Evolutionary conservation across 2,113 vertebrate species (phyloP), one percentile per base, ranked within the genome.

Genomic region (Chamaetylas fuelleborni): DNA sequence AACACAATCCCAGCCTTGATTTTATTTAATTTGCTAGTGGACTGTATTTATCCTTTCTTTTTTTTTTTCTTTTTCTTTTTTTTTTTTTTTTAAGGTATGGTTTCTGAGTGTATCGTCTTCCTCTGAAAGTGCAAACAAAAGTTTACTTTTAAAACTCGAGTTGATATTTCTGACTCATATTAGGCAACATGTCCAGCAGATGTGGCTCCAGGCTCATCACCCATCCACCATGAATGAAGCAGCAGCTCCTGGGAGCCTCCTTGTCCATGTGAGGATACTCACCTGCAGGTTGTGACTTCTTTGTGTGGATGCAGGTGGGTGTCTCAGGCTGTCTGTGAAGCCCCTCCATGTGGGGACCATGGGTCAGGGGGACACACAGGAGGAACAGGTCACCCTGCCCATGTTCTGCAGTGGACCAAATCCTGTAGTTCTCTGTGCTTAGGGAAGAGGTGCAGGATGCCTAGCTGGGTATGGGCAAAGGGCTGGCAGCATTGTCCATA

Each of bases 401-500:
- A 83, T 54, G n/a, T 89, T 26, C 38, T 64, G 20, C 11, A 25
- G 16, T 56, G 43, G 23, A 56, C 9, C 22, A 48, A 62, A 58
- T 12, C 40, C 53, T 1, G 2, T 29, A 31, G 29, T 12, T 62
- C 31, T 11, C 23, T 33, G 6, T 47, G 40, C 20, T 51, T 22
- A 28, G 33, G 58, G 38, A 74, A 22, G 60, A 80, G 76, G 22
- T 4, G 3, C 14, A 38, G 79, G 31, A 23, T 82, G 19, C 42
- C 0, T 0, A n/a, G 12, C 15, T 5, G 26, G 6, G 29, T 34
- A 33, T 0, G 4, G 40, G 24, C 2, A 8, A 25, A 45, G 58
- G 48, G 9, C 50, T 86, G n/a, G 34, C 66, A 65, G 34, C 0
- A 0, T n/a, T 24, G 22, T 31, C 33, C 3, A 5, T 2, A 0